phyloP scores from a whole-genome alignment of 2,888 invertebrate species.

The Brenthis hecate region DNA sequence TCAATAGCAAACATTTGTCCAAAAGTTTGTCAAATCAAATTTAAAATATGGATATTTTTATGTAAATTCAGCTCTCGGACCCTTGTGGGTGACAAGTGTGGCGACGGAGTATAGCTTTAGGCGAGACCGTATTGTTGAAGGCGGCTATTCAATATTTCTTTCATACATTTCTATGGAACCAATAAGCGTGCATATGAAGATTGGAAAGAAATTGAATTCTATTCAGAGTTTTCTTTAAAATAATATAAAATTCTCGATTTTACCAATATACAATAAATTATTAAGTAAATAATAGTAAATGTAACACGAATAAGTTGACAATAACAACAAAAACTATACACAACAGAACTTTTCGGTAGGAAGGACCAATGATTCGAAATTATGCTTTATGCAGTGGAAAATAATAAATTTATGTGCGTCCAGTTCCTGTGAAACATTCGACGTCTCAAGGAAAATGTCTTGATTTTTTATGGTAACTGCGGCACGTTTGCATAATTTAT shows the following conservation, averaged over 20 bases:
- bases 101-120: slow-evolving; percentile 50
- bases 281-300: slow-evolving; percentile 8
- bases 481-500: slow-evolving; percentile 73
- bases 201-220: slow-evolving; percentile 30
- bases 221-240: slow-evolving; percentile 22
- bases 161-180: slow-evolving; percentile 42
- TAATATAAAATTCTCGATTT: slow-evolving; percentile 11
- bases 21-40: slow-evolving; percentile 75
- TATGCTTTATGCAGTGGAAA: slow-evolving; percentile 82
- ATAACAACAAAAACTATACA: slow-evolving; percentile 45
- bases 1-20: slow-evolving; percentile 81
- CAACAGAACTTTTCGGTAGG: slow-evolving; percentile 53
- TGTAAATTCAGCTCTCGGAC: slow-evolving; percentile 69
- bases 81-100: slow-evolving; percentile 71
- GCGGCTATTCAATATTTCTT: slow-evolving; percentile 58
- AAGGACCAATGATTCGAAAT: slow-evolving; percentile 79
- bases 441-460: slow-evolving; percentile 57
- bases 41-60: slow-evolving; percentile 80
- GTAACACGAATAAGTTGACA: slow-evolving; percentile 26
- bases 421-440: slow-evolving; percentile 71
- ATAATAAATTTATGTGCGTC: slow-evolving; percentile 80
- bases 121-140: slow-evolving; percentile 56
- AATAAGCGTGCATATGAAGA: slow-evolving; percentile 33
- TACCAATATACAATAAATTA: slow-evolving; percentile 1
- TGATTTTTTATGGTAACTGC: slow-evolving; percentile 74